phyloP scores from a whole-genome alignment of 92 coral and sea anemone species.

The Micromussa lordhowensis region DNA sequence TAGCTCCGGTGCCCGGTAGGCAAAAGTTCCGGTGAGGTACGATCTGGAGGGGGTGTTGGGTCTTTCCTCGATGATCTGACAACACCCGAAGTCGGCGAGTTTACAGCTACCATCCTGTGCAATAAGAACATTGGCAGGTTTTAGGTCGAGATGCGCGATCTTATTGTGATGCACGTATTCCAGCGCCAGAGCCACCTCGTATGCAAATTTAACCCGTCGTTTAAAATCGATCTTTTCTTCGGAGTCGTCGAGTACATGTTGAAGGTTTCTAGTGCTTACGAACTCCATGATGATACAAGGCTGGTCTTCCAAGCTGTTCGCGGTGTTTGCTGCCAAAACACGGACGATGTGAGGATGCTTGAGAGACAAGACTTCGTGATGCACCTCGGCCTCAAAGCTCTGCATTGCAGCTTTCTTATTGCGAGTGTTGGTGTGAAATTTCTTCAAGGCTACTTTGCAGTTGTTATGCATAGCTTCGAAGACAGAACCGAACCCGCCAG shows the following conservation, averaged over 20 bases:
- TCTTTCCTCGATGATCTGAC: conserved; percentile 84
- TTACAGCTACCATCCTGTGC: conserved; percentile 81
- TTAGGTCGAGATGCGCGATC: conserved; percentile 92
- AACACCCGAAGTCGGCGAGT: conserved; percentile 95
- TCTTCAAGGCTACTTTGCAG: conserved; percentile 84
- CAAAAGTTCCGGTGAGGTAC: conserved; percentile 93
- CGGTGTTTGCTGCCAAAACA: conserved; percentile 74
- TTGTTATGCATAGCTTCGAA: conserved; percentile 85
- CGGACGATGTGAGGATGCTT: conserved; percentile 89
- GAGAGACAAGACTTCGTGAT: conserved; percentile 80
- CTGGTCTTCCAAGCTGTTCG: conserved; percentile 79
- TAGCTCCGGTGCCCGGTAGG: conserved; percentile 97
- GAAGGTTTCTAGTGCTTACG: conserved; percentile 84
- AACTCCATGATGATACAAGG: conserved; percentile 96
- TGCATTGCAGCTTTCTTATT: conserved; percentile 98
- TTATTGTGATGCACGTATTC: conserved; percentile 80
- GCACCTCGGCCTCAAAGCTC: conserved; percentile 89
- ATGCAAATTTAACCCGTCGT: conserved; percentile 75
- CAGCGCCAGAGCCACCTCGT: conserved; percentile 80
- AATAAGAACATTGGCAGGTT: conserved; percentile 88
- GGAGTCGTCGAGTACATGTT: conserved; percentile 85
- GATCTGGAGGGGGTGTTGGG: conserved; percentile 94
- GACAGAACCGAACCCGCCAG: conserved; percentile 97
- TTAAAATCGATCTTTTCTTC: conserved; percentile 76
- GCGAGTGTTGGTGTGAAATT: conserved; percentile 92